A percentile compares a stretch with the other conserved stretches of the same genome.
Conservation (phyloP, 2,888 invertebrate species). For the Ophion ellenae region DNA sequence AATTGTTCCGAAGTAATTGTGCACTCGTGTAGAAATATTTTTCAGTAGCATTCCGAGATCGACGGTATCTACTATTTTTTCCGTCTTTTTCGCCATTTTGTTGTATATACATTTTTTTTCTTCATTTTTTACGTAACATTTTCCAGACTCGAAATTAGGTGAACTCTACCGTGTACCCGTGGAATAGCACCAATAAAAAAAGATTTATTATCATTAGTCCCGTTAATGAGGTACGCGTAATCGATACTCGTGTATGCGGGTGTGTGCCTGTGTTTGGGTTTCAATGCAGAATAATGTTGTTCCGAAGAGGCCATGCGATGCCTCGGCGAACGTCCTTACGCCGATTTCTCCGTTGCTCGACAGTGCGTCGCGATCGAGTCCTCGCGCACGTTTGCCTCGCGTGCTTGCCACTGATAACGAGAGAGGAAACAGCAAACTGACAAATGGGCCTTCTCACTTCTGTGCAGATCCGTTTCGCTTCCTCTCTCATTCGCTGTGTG, state of each 20-base stretch:
- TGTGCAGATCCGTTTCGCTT: constrained; percentile 31
- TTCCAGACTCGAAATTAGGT: not conserved
- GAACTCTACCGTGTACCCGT: not conserved
- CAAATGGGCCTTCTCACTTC: constrained; percentile 43
- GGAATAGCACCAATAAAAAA: constrained; percentile 7
- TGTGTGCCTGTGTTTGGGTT: constrained; percentile 15
- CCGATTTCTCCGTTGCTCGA: constrained; percentile 46
- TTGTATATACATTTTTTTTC: not conserved
- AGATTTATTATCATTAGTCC: constrained; percentile 7
- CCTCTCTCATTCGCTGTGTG: constrained; percentile 24
- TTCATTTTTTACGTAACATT: not conserved
- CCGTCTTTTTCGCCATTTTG: not conserved
- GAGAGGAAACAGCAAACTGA: constrained; percentile 45
- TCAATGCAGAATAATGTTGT: constrained; percentile 24
- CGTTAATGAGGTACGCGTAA: not conserved
- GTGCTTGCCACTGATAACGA: constrained; percentile 61
- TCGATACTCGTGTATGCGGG: constrained; percentile 17
- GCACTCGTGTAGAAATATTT: too few relatives aligned
- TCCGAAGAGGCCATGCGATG: constrained; percentile 29
- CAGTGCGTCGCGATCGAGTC: constrained; percentile 55
- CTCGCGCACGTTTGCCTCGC: constrained; percentile 53
- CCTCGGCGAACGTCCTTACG: constrained; percentile 39
- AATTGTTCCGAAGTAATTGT: too few relatives aligned
- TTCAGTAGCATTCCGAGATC: too few relatives aligned
- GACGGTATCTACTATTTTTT: too few relatives aligned